Evolutionary conservation across 2,113 vertebrate genomes (phyloP).

Genomic region (Larimichthys polyactis): DNA sequence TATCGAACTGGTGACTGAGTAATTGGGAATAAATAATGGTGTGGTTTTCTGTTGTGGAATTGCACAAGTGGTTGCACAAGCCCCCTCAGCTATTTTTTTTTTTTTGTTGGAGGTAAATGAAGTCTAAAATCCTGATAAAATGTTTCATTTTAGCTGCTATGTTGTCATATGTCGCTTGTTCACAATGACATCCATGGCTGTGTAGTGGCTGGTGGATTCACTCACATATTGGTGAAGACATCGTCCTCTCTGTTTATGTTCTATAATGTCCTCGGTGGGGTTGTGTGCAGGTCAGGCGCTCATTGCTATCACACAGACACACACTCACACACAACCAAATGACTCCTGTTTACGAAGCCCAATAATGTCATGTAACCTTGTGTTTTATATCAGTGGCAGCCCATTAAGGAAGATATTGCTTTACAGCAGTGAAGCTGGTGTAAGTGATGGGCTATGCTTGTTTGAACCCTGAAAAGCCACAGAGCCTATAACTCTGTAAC

Average conservation of each 20-base stretch:
- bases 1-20: background rate
- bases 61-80: background rate
- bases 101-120: background rate
- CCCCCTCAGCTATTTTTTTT: background rate
- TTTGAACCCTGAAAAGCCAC: conserved; percentile 45
- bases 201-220: background rate
- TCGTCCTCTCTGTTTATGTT: conserved; percentile 19
- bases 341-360: conserved; percentile 46
- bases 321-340: conserved; percentile 14
- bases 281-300: conserved; percentile 68
- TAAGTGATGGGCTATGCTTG: conserved; percentile 62
- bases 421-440: conserved; percentile 19
- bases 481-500: conserved; percentile 31
- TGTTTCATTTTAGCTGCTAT: background rate
- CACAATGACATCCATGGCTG: background rate
- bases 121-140: background rate
- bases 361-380: conserved; percentile 72
- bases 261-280: conserved; percentile 27
- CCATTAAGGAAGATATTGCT: conserved; percentile 68
- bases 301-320: conserved; percentile 24
- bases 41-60: conserved; percentile 7
- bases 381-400: conserved; percentile 69
- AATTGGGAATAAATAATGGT: background rate
- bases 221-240: background rate
- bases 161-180: background rate